phyloP scores from a whole-genome alignment of 2,797 vertebrate genomes.

The Chromis chromis region DNA sequence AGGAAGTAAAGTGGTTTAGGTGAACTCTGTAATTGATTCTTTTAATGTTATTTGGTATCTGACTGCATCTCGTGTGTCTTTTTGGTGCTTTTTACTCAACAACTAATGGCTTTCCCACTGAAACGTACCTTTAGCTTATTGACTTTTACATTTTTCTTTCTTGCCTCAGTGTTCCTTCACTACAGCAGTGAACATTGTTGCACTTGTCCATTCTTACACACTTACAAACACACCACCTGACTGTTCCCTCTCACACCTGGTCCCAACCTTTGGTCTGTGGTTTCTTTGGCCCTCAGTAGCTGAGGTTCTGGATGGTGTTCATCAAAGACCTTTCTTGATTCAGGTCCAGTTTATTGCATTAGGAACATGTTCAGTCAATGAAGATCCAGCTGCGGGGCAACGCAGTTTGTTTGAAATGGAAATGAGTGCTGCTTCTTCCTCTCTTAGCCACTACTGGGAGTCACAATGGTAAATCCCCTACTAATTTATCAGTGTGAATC shows the following conservation, averaged over 20 bases:
- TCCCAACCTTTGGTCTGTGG: conserved; percentile 50
- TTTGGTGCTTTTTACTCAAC: too few relatives aligned
- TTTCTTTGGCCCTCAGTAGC: conserved; percentile 61
- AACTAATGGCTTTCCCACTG: neutral
- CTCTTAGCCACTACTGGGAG: conserved; percentile 47
- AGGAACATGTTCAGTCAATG: conserved; percentile 83
- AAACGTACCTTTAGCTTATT: neutral
- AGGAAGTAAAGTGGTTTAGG: neutral
- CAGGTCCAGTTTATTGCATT: conserved; percentile 82
- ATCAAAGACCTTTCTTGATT: conserved; percentile 84
- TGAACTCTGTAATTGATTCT: neutral
- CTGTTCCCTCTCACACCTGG: conserved; percentile 61
- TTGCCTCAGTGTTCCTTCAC: conserved; percentile 15
- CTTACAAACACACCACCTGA: neutral
- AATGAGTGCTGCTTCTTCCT: conserved; percentile 80
- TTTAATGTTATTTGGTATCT: neutral
- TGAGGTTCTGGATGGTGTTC: conserved; percentile 60
- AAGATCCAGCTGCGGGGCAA: conserved; percentile 79
- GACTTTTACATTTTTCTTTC: neutral
- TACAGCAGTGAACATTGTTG: neutral
- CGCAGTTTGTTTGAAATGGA: conserved; percentile 83
- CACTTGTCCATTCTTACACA: conserved; percentile 1
- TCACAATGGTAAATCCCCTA: conserved; percentile 69
- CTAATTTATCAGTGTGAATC: conserved; percentile 67
- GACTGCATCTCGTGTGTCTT: neutral